Conservation (phyloP, 1,140 invertebrate genomes). For the Diachasmimorpha longicaudata region DNA sequence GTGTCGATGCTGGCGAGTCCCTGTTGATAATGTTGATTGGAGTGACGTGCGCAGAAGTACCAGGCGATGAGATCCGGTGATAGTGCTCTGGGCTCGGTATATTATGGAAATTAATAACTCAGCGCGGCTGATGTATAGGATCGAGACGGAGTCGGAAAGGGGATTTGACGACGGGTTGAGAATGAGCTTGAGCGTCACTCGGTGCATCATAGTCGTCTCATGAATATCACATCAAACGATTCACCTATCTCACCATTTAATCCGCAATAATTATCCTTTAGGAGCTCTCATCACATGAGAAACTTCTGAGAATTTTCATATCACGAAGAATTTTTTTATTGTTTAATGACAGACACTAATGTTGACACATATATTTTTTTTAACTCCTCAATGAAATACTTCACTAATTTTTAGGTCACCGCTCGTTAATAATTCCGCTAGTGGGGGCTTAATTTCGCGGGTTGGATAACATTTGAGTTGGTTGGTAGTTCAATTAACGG, state of each 20-base stretch:
- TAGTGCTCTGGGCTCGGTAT: neutral
- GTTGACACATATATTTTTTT: no score
- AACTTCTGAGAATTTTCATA: no score
- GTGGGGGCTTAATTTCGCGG: neutral
- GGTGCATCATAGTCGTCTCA: slow-evolving; percentile 5
- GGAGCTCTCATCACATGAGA: neutral
- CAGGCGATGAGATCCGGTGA: neutral
- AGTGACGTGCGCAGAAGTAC: neutral
- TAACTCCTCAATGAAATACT: neutral
- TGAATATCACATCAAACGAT: neutral
- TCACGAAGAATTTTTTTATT: no score
- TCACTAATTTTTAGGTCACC: neutral
- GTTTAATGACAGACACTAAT: no score
- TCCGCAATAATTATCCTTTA: neutral
- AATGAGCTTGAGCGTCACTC: neutral
- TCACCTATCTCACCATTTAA: neutral
- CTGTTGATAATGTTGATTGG: neutral
- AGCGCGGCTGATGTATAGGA: neutral
- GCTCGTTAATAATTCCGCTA: neutral
- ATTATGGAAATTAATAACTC: slow-evolving; percentile 17
- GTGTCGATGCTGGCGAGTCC: no score
- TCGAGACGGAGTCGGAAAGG: neutral
- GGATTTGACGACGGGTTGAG: neutral
- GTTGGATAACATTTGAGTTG: neutral
- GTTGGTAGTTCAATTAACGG: neutral